Base-by-base conservation (phyloP, 2,888 invertebrate species). In the Drosophila pseudotakahashii region DNA sequence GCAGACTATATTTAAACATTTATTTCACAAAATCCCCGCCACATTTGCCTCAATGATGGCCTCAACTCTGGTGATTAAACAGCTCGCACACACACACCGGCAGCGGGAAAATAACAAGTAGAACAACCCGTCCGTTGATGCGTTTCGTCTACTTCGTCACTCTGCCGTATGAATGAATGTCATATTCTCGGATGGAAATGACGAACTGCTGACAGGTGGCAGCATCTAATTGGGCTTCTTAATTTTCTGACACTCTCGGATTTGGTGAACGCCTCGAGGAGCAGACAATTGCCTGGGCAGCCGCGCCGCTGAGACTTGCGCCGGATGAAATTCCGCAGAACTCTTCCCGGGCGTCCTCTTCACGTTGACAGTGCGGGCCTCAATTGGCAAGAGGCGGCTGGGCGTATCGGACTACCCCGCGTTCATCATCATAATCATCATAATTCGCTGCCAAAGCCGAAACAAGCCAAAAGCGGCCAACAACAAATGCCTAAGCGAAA, bases 171-270 rank as follows among this genome's bases (percentile, higher is more conserved):
- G 84, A 88, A 84, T 77, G 87, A 77, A 81, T 86, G 88, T 88
- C 88, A 89, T 89, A 89, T 89, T 89, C 87, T 76, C 71, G 76
- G 68, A 71, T 78, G 76, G 72, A 79, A 78, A 91, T 92, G 92
- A 92, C 91, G 92, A 91, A 92, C 92, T 92, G 92, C 92, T 92
- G 92, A 92, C 92, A 92, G 92, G 92, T 92, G 92, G 91, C 89
- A 89, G 84, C 90, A 80, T 91, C 90, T 92, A 92, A 92, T 92
- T 91, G 92, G 91, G 89, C 90, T 90, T 90, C 89, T 89, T 81
- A 88, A 87, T 84, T 80, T 85, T 89, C 83, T 88, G 88, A 86
- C 89, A 89, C 87, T 75, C 70, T 74, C 52, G 75, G 72, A 71
- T 75, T 75, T 66, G 41, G 71, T 62, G 59, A 66, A 75, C 55